A percentile compares a stretch with the other conserved stretches of the same genome.
Conservation (phyloP, 2,113 vertebrate species). For the Cranoglanis bouderius region DNA sequence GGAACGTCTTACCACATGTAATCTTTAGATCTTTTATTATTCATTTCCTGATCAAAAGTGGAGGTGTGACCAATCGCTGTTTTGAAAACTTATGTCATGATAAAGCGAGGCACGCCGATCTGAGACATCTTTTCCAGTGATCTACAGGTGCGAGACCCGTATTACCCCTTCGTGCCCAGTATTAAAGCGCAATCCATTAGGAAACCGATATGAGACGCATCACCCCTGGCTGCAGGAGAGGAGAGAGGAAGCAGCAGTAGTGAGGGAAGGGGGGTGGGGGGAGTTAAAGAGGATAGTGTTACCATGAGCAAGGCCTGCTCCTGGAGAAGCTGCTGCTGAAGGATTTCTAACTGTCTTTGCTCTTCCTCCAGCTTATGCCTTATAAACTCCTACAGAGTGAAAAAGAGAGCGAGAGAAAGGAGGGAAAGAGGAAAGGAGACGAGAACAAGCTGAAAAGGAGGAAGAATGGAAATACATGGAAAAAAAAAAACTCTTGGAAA, state of each 20-base stretch:
- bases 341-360: slow-evolving; percentile 91
- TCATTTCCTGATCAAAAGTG: not conserved
- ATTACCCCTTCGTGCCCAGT: not conserved
- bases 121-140: not conserved
- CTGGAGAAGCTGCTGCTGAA: slow-evolving; percentile 94
- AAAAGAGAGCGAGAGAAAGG: slow-evolving; percentile 50
- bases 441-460: slow-evolving; percentile 16
- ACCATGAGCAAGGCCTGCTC: slow-evolving; percentile 94
- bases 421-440: slow-evolving; percentile 25
- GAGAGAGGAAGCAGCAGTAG: not conserved
- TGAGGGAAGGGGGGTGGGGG: not conserved
- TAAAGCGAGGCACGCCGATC: too few species aligned
- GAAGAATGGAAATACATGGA: slow-evolving; percentile 46
- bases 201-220: not conserved
- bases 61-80: not conserved
- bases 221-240: not conserved
- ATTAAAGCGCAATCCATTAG: slow-evolving; percentile 9
- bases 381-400: slow-evolving; percentile 83
- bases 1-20: not conserved
- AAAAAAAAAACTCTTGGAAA: not conserved
- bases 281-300: slow-evolving; percentile 59
- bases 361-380: slow-evolving; percentile 93
- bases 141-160: not conserved
- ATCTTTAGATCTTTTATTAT: not conserved
- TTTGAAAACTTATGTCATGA: not conserved